Evolutionary conservation across 2,113 vertebrate species (phyloP).

Genomic region (Archocentrus centrarchus): DNA sequence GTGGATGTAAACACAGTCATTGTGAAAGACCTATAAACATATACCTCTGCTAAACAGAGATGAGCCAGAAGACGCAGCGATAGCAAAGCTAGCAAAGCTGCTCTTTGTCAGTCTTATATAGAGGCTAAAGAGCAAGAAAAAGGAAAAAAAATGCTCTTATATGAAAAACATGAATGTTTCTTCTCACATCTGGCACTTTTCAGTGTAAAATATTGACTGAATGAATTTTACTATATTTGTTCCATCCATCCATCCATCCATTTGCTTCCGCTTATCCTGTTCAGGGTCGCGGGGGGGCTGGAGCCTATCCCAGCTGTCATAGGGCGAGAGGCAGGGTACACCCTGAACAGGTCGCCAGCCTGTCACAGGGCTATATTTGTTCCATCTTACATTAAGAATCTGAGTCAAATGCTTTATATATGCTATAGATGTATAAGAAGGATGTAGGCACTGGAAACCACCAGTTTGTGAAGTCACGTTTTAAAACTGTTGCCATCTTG

Average conservation of each 20-base stretch:
- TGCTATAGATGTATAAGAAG: not conserved
- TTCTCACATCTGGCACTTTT: no score
- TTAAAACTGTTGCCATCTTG: not conserved
- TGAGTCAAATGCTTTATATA: not conserved
- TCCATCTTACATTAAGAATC: not conserved
- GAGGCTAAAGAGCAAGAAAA: not conserved
- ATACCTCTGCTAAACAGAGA: not conserved
- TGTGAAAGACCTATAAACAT: not conserved
- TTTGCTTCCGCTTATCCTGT: no score
- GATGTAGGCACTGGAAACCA: not conserved
- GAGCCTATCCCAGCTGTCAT: no score
- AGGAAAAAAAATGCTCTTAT: fast-evolving
- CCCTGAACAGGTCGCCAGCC: no score
- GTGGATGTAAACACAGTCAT: not conserved
- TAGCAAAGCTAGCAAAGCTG: not conserved
- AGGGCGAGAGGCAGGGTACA: no score
- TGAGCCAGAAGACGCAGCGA: not conserved
- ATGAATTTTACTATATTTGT: not conserved
- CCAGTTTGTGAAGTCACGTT: not conserved
- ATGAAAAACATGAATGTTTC: no score
- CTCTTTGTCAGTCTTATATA: not conserved
- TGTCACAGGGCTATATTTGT: not conserved
- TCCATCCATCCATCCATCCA: no score
- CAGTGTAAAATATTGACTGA: no score
- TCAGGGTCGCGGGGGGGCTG: no score